Percentiles rank a stretch among this genome's conserved stretches.
Evolutionary conservation across 2,113 vertebrate genomes (phyloP).

Genomic region (Acinonyx jubatus): DNA sequence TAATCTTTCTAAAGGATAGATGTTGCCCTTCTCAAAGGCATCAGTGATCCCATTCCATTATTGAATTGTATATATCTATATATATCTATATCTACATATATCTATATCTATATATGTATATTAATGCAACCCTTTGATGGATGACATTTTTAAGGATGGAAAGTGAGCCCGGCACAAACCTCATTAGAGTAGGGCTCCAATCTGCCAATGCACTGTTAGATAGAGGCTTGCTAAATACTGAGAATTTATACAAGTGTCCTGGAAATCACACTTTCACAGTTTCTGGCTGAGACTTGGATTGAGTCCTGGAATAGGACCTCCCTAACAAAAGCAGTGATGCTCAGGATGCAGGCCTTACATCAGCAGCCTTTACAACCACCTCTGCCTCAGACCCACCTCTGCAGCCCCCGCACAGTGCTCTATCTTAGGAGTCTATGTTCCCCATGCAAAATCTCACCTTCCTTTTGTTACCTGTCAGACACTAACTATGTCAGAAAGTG

Average conservation of each 20-base stretch:
- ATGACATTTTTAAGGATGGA: neutral
- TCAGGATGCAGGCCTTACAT: neutral
- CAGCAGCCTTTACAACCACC: neutral
- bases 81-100: neutral
- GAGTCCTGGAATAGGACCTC: neutral
- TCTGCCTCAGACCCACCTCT: neutral
- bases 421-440: neutral
- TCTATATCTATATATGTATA: neutral
- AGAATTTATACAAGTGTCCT: neutral
- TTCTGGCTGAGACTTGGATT: neutral
- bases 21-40: neutral
- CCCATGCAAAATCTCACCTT: neutral
- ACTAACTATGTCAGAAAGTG: neutral
- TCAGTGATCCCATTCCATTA: neutral
- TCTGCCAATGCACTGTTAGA: neutral
- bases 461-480: neutral
- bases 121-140: neutral
- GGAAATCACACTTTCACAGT: conserved; percentile 14
- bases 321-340: neutral
- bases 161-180: neutral
- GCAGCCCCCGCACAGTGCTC: neutral
- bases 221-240: neutral
- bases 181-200: neutral
- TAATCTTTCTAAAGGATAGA: neutral
- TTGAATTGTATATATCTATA: neutral